Conservation (phyloP, 37 sponge, comb jelly and placozoan genomes). For the Corticium candelabrum region DNA sequence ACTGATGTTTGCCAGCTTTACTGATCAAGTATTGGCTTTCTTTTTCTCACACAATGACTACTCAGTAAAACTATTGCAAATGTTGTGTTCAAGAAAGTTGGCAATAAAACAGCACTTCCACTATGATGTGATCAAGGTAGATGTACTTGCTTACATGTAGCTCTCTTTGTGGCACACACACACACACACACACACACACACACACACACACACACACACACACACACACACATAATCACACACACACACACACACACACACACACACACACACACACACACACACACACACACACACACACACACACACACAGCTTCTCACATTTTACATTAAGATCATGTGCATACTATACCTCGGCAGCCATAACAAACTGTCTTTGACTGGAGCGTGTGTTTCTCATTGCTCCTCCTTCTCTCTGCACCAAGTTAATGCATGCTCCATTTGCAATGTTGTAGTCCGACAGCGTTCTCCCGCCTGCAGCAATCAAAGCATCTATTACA, state of each 20-base stretch:
- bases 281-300: conserved; percentile 36
- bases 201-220: conserved; percentile 15
- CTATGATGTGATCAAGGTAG: too few species aligned
- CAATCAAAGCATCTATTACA: too few species aligned
- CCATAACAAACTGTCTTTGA: not conserved
- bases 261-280: conserved; percentile 29
- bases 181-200: conserved; percentile 15
- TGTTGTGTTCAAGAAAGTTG: too few species aligned
- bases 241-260: conserved; percentile 24
- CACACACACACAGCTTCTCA: conserved; percentile 35
- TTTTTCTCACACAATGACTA: too few species aligned
- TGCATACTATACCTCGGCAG: conserved; percentile 9
- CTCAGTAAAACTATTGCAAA: too few species aligned
- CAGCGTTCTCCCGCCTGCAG: conserved; percentile 50
- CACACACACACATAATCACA: too few species aligned
- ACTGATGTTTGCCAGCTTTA: too few species aligned
- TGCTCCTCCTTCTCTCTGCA: not conserved
- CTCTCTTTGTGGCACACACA: too few species aligned
- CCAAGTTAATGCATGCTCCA: conserved; percentile 41
- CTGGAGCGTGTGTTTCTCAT: not conserved
- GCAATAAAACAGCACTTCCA: too few species aligned
- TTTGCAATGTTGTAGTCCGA: conserved; percentile 76
- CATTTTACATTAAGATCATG: too few species aligned
- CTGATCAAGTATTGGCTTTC: too few species aligned
- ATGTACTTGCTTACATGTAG: too few species aligned